phyloP scores from a whole-genome alignment of 64 coral and sea anemone genomes.

The Actinia tenebrosa region DNA sequence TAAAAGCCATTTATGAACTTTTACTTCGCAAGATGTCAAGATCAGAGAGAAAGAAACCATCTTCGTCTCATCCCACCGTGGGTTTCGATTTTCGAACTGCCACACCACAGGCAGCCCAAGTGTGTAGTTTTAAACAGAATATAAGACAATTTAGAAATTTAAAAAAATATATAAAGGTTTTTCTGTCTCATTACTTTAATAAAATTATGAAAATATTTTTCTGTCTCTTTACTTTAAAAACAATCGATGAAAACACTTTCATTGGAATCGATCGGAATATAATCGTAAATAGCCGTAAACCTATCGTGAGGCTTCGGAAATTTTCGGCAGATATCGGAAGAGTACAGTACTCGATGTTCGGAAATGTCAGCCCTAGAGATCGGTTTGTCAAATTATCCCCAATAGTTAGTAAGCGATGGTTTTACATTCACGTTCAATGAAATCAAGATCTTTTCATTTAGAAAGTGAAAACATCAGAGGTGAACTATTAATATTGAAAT shows the following conservation, averaged over 20 bases:
- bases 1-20: neutral
- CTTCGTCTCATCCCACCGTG: neutral
- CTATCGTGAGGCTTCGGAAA: neutral
- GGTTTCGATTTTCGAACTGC: neutral
- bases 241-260: neutral
- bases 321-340: neutral
- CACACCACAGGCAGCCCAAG: neutral
- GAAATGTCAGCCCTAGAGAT: neutral
- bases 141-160: no score
- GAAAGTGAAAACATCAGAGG: neutral
- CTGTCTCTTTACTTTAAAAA: no score
- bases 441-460: conserved; percentile 6
- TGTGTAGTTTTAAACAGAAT: neutral
- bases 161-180: neutral
- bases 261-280: no score
- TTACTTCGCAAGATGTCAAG: neutral
- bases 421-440: neutral
- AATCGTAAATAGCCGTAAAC: neutral
- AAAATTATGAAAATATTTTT: neutral
- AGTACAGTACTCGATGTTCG: neutral
- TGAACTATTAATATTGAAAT: neutral
- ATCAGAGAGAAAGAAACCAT: neutral
- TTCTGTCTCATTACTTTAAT: neutral
- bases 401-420: neutral
- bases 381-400: neutral